Conservation (phyloP, 2,888 invertebrate species). For the Platycheirus albimanus region DNA sequence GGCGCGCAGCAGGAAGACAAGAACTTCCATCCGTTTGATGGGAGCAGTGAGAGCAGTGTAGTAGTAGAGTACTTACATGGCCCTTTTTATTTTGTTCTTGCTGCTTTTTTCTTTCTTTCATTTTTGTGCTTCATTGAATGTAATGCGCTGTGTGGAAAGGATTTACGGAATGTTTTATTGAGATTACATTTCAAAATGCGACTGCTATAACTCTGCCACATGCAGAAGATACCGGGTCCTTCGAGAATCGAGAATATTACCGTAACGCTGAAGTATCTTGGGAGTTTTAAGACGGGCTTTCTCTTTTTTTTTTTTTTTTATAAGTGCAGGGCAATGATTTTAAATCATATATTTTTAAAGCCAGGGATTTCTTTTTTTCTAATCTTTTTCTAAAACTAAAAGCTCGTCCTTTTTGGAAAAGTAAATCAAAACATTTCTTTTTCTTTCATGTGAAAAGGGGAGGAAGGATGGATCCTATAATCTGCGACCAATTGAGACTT, state of each 20-base stretch:
- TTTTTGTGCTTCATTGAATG: slow-evolving; percentile 33
- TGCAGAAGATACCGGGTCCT: neutral
- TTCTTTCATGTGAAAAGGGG: neutral
- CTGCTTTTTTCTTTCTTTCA: too few species aligned
- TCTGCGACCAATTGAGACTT: slow-evolving; percentile 14
- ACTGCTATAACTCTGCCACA: slow-evolving; percentile 5
- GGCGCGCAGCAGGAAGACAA: slow-evolving; percentile 20
- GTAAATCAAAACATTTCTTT: slow-evolving; percentile 14
- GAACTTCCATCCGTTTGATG: slow-evolving; percentile 44
- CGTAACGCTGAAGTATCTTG: neutral
- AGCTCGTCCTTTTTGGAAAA: neutral
- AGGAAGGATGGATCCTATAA: neutral
- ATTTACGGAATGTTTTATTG: slow-evolving; percentile 63
- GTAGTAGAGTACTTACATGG: slow-evolving; percentile 27
- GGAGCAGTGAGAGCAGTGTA: too few species aligned
- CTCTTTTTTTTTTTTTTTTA: too few species aligned
- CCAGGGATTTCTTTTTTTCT: too few species aligned
- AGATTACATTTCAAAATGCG: slow-evolving; percentile 57
- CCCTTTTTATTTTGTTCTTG: slow-evolving; percentile 1
- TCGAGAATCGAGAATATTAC: neutral
- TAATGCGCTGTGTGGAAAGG: slow-evolving; percentile 54
- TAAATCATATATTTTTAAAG: neutral
- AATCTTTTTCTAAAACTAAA: neutral
- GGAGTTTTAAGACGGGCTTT: neutral
- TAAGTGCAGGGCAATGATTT: neutral